Evolutionary conservation across 1,140 invertebrate species (phyloP).

Genomic region (Luehdorfia chinensis): DNA sequence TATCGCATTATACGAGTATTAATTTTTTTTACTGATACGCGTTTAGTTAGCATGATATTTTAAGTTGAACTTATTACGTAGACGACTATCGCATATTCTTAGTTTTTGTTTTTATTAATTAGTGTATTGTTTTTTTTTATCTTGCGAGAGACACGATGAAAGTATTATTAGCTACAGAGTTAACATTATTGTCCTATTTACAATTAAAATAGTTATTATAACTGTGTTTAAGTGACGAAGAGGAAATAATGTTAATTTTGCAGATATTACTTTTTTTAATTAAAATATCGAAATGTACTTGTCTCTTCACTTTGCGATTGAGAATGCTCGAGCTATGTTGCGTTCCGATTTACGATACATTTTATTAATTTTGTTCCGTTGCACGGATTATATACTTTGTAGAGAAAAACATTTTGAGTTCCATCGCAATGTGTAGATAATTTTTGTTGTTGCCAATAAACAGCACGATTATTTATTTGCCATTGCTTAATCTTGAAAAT

Average conservation of each 20-base stretch:
- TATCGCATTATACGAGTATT: neutral
- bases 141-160: too few relatives aligned
- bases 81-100: neutral
- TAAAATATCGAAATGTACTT: neutral
- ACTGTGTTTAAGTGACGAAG: too few relatives aligned
- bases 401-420: too few relatives aligned
- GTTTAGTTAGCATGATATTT: constrained; percentile 5
- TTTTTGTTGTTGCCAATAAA: constrained; percentile 13
- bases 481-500: constrained; percentile 10
- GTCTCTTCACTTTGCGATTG: neutral
- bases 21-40: neutral
- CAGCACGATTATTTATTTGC: constrained; percentile 11
- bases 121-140: too few relatives aligned
- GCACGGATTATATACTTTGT: neutral
- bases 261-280: too few relatives aligned
- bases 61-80: constrained; percentile 2
- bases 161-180: too few relatives aligned
- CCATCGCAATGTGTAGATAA: constrained; percentile 1
- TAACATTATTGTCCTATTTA: too few relatives aligned
- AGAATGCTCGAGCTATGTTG: neutral
- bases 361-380: neutral
- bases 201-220: too few relatives aligned
- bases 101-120: too few relatives aligned
- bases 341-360: neutral
- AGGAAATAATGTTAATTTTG: too few relatives aligned